Percentiles rank a stretch among this genome's conserved stretches.
Evolutionary conservation across 2,888 invertebrate species (phyloP).

Genomic region (Macropis europaea): DNA sequence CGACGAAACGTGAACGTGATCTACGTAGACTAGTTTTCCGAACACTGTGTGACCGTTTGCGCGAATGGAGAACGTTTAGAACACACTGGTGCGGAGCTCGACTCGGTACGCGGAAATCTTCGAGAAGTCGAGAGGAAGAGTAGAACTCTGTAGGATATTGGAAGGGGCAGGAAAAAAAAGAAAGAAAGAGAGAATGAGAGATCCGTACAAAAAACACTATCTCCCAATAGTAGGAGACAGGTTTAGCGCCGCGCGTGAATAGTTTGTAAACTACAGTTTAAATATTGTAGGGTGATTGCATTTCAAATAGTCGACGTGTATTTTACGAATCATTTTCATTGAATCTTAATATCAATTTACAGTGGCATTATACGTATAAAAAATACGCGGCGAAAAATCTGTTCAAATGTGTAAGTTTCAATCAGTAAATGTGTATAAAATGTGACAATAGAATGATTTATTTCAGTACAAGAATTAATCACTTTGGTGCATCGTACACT

Average conservation of each 20-base stretch:
- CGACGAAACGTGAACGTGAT: background rate
- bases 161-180: conserved; percentile 4
- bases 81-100: conserved; percentile 8
- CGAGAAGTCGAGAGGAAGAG: conserved; percentile 46
- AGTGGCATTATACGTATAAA: too few species aligned
- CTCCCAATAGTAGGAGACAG: conserved; percentile 19
- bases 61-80: conserved; percentile 16
- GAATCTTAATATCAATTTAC: too few species aligned
- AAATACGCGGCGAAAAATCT: too few species aligned
- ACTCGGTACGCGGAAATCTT: conserved; percentile 39
- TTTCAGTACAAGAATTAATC: too few species aligned
- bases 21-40: background rate
- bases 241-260: conserved; percentile 33
- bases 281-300: background rate
- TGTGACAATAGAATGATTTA: too few species aligned
- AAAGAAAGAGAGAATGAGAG: conserved; percentile 4
- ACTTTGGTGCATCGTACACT: too few species aligned
- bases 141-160: conserved; percentile 12
- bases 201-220: conserved; percentile 15
- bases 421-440: too few species aligned
- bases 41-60: background rate
- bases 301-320: background rate
- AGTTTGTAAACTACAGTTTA: conserved; percentile 24
- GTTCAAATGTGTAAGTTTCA: too few species aligned
- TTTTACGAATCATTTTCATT: background rate